A percentile compares a stretch with the other conserved stretches of the same genome.
phyloP scores from a whole-genome alignment of 2,888 invertebrate species.

The Tribolium freemani region DNA sequence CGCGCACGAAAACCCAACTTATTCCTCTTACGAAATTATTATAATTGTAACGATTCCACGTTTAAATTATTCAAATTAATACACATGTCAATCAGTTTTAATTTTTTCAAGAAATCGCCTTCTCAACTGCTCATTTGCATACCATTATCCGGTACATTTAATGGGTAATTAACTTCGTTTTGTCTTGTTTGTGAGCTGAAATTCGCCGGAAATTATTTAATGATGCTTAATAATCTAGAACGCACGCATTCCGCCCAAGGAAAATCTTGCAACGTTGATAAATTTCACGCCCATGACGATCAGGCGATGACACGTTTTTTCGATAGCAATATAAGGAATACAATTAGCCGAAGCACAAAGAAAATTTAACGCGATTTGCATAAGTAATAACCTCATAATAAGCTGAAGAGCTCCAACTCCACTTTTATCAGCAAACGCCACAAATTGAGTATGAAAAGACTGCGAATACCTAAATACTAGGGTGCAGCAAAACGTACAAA shows the following conservation, averaged over 20 bases:
- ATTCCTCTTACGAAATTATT: slow-evolving; percentile 43
- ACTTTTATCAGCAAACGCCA: no score
- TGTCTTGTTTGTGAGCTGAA: slow-evolving; percentile 36
- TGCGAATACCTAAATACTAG: no score
- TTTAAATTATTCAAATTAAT: slow-evolving; percentile 50
- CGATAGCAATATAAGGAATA: background rate
- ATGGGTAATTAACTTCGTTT: slow-evolving; percentile 38
- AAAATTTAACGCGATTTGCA: no score
- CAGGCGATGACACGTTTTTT: slow-evolving; percentile 12
- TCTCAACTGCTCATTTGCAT: slow-evolving; percentile 43
- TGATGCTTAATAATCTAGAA: slow-evolving; percentile 42
- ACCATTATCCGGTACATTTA: slow-evolving; percentile 43
- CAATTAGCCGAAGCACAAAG: no score
- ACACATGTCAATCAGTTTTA: slow-evolving; percentile 48
- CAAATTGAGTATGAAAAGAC: no score
- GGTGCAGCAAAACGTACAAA: no score
- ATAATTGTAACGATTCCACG: slow-evolving; percentile 47
- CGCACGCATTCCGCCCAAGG: slow-evolving; percentile 32
- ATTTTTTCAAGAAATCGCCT: slow-evolving; percentile 34
- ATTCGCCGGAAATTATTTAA: slow-evolving; percentile 45
- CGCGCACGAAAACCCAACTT: slow-evolving; percentile 25
- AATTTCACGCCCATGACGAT: slow-evolving; percentile 19
- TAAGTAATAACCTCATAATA: no score
- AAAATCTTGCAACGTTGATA: background rate
- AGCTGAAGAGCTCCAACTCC: no score